Conservation (phyloP, 2,797 vertebrate genomes). For the Danionella dracula region DNA sequence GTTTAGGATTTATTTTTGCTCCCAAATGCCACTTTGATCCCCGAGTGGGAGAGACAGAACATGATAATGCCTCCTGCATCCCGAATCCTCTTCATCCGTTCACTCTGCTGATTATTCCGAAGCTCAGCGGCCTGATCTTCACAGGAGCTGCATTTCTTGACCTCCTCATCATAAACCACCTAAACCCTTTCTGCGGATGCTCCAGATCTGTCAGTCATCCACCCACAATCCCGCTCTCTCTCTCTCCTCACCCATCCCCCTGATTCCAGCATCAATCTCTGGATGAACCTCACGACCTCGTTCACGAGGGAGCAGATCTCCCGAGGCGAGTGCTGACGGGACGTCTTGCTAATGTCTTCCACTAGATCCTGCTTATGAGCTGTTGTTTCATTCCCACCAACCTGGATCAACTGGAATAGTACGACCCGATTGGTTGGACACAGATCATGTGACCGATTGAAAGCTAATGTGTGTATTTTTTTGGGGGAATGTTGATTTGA, state of each 20-base stretch:
- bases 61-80: no score
- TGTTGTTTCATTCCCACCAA: neutral
- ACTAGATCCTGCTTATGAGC: constrained; percentile 16
- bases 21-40: no score
- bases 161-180: constrained; percentile 4
- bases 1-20: no score
- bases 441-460: no score
- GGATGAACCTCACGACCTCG: neutral
- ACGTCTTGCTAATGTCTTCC: constrained; percentile 43
- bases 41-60: no score
- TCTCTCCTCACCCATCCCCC: neutral
- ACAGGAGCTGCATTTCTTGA: constrained; percentile 17
- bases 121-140: constrained; percentile 9
- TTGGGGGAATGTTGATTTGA: neutral
- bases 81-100: neutral
- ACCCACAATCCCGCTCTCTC: constrained; percentile 2
- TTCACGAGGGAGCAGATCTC: neutral
- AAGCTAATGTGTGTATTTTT: no score
- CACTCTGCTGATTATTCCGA: neutral
- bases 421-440: neutral
- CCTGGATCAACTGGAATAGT: constrained; percentile 60
- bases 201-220: constrained; percentile 36
- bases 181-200: constrained; percentile 12
- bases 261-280: neutral
- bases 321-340: neutral